A percentile compares a stretch with the other conserved stretches of the same genome.
Evolutionary conservation across 2,113 vertebrate genomes (phyloP).

Genomic region (Guaruba guarouba): DNA sequence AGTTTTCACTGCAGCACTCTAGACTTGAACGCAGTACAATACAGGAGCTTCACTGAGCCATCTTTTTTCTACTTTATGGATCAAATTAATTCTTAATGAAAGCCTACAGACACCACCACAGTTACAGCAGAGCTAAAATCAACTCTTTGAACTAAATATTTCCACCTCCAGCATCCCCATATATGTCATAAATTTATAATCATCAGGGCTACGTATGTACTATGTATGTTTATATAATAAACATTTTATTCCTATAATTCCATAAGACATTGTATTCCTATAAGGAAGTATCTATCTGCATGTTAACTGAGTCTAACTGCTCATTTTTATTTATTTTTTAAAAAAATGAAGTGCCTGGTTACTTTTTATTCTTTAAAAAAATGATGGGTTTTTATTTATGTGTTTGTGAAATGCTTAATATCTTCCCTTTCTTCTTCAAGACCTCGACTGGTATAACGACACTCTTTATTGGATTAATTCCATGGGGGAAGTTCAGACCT

Average conservation of each 20-base stretch:
- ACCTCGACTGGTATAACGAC: slow-evolving; percentile 78
- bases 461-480: slow-evolving; percentile 76
- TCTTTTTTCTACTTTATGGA: background rate
- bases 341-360: background rate
- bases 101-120: background rate
- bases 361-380: background rate
- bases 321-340: background rate
- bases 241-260: background rate
- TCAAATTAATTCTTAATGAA: background rate
- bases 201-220: background rate
- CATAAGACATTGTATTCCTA: background rate
- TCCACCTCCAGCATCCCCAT: background rate
- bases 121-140: background rate
- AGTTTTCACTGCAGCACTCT: background rate
- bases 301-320: background rate
- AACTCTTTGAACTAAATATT: background rate
- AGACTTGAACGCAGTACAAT: background rate
- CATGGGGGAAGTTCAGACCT: slow-evolving; percentile 66
- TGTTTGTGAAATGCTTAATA: background rate
- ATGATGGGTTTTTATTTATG: accelerated
- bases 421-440: slow-evolving; percentile 46
- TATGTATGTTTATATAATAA: background rate
- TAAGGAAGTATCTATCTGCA: background rate
- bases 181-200: background rate
- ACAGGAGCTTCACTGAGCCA: background rate